A percentile compares a stretch with the other conserved stretches of the same genome.
Conservation (phyloP, 2,113 vertebrate species). For the Semnopithecus entellus region DNA sequence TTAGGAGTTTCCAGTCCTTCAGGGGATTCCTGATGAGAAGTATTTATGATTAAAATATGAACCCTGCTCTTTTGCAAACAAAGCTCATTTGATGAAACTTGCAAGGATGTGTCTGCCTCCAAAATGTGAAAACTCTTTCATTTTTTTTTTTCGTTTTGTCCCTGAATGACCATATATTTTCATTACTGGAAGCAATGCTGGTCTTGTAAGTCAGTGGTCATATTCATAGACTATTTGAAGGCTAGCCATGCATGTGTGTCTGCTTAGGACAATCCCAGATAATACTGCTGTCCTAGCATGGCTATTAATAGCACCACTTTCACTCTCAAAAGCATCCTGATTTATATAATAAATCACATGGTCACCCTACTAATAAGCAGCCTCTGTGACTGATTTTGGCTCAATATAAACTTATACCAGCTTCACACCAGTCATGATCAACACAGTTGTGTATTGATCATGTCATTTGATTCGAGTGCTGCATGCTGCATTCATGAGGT, state of each 20-base stretch:
- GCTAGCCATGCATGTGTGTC: background rate
- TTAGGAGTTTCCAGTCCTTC: constrained; percentile 58
- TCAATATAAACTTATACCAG: constrained; percentile 1
- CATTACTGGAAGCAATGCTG: background rate
- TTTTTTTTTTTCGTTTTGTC: background rate
- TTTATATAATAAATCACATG: background rate
- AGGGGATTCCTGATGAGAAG: constrained; percentile 51
- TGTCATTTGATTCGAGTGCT: background rate
- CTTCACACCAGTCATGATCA: background rate
- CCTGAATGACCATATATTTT: background rate
- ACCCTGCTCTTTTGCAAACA: constrained; percentile 58
- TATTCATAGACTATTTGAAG: background rate
- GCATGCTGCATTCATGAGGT: background rate
- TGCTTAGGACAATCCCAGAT: background rate
- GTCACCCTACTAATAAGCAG: background rate
- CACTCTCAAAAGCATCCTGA: background rate
- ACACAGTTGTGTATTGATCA: background rate
- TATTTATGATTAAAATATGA: constrained; percentile 71
- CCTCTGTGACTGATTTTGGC: background rate
- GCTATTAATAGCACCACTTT: constrained; percentile 41
- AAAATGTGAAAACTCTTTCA: background rate
- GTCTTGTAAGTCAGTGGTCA: background rate
- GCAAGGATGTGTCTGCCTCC: background rate
- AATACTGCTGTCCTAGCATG: background rate
- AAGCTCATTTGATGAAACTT: constrained; percentile 48